A percentile compares a stretch with the other conserved stretches of the same genome.
phyloP scores from a whole-genome alignment of 1,140 invertebrate species.

The Tetranychus cinnabarinus region DNA sequence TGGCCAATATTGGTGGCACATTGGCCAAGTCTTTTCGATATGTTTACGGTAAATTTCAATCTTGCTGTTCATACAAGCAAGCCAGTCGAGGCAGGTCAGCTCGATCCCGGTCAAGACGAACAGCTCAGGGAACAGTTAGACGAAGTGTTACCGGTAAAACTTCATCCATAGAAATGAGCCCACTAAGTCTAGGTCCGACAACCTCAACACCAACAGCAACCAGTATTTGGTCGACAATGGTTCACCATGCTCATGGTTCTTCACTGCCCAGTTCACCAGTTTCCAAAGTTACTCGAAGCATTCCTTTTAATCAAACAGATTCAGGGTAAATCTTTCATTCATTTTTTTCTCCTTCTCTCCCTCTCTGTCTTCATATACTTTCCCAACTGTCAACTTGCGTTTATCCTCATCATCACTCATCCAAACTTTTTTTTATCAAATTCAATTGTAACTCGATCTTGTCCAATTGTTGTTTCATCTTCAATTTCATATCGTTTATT shows the following conservation, averaged over 20 bases:
- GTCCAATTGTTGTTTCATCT: no score
- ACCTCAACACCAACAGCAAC: no score
- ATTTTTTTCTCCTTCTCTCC: no score
- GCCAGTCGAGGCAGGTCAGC: not conserved
- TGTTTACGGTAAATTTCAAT: constrained; percentile 17
- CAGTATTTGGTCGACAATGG: not conserved
- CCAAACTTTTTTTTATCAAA: no score
- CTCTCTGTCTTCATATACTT: no score
- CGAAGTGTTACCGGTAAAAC: not conserved
- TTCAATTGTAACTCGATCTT: no score
- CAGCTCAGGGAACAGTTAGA: not conserved
- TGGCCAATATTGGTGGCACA: constrained; percentile 24
- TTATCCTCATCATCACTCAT: no score
- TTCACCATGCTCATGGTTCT: not conserved
- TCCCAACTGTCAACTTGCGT: no score
- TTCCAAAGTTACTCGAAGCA: not conserved
- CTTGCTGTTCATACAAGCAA: not conserved
- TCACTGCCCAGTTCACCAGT: not conserved
- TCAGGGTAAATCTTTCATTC: not conserved
- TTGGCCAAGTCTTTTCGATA: constrained; percentile 22
- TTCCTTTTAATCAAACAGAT: not conserved
- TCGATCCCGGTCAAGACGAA: not conserved
- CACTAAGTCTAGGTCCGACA: no score
- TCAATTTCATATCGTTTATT: no score
- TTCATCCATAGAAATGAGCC: not conserved